Evolutionary conservation across 2,797 vertebrate species (phyloP), one percentile per base, ranked within the genome.

Genomic region (Myotis pilosus): DNA sequence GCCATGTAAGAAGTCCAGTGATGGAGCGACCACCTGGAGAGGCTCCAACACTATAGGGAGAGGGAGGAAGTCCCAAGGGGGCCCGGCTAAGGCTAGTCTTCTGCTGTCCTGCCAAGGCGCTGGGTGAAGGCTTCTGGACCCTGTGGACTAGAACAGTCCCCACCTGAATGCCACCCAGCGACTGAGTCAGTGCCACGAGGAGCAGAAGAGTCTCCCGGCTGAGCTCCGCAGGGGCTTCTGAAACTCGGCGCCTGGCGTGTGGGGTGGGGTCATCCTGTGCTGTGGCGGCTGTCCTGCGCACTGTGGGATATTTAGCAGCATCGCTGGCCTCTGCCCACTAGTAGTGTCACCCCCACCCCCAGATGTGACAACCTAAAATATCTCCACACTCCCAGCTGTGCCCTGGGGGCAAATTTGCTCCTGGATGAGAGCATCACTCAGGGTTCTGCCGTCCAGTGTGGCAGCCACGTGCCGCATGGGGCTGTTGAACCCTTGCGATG

Each of bases 401-500:
- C 76, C 64, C n/a, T n/a, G 75, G 47, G 81, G 33, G 47, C 30
- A 84, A 25, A 5, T 25, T 33, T 49, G 36, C 25, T 75, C 64
- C 64, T 23, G 47, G 64, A 3, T 55, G 60, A 84, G 74, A 80
- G 5, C 66, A n/a, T 2, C 7, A 2, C 57, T 80, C 6, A 41
- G 33, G 55, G 57, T 66, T 25, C 0, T 79, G 44, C 16, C 16
- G 0, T 20, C 47, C 41, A 8, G 0, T 10, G 30, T 3, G 8
- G 33, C 44, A 30, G 25, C 80, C 55, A 2, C 0, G 0, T 4
- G 49, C 28, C 20, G 12, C 20, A 2, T 0, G 1, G 13, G 4
- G 30, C 64, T 53, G 2, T 17, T 3, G 25, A 74, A 13, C 38
- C 2, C 2, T 8, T 20, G 57, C 47, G 28, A 20, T 5, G 41